Percentiles rank a stretch among this genome's conserved stretches.
These are phyloP conservation scores for Diprion similis DNA, from an alignment of 1,140 invertebrate genomes.

Conservation along the genomic window DNA sequence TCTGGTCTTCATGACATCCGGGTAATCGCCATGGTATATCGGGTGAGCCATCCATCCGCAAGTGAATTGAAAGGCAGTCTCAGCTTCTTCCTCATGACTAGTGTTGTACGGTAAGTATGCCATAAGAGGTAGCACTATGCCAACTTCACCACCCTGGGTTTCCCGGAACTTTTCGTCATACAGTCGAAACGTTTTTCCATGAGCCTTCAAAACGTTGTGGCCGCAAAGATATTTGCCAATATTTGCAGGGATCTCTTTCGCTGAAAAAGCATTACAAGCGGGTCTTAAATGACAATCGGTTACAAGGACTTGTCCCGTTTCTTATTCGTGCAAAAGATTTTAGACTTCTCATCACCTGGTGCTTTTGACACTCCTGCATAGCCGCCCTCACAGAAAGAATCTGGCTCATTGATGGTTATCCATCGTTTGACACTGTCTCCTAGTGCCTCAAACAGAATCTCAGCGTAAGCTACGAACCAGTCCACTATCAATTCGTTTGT, in stretches of 20 bases:
- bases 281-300: not conserved
- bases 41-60: not conserved
- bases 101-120: not conserved
- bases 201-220: slow-evolving; percentile 64
- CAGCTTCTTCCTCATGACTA: not conserved
- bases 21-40: slow-evolving; percentile 38
- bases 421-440: slow-evolving; percentile 31
- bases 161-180: not conserved
- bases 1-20: slow-evolving; percentile 51
- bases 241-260: no score
- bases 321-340: not conserved
- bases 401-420: slow-evolving; percentile 23
- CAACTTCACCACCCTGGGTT: not conserved
- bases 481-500: slow-evolving; percentile 58
- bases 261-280: not conserved
- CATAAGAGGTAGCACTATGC: not conserved
- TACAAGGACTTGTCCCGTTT: slow-evolving; percentile 21
- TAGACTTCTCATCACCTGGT: not conserved
- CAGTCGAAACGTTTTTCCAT: slow-evolving; percentile 53
- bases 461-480: slow-evolving; percentile 62
- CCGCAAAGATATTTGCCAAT: slow-evolving; percentile 62
- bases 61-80: not conserved
- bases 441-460: slow-evolving; percentile 25
- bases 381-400: slow-evolving; percentile 35
- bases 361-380: slow-evolving; percentile 32